Evolutionary conservation across 2,888 invertebrate genomes (phyloP).

Genomic region (Tinea pellionella): DNA sequence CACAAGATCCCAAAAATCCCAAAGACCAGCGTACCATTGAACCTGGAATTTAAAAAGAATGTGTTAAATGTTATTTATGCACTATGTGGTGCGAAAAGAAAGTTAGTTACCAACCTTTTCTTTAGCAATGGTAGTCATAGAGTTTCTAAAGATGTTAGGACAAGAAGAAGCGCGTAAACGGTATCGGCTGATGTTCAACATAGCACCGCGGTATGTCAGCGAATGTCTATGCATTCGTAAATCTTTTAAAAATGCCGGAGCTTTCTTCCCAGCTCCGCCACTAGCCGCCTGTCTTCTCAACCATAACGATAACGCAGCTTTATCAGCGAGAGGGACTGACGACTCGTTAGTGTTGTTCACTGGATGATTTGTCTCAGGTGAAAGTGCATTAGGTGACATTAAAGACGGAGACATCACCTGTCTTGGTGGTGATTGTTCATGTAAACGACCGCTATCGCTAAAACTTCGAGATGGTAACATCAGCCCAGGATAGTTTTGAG

Average conservation of each 20-base stretch:
- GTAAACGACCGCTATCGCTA: constrained; percentile 70
- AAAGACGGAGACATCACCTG: constrained; percentile 32
- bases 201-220: constrained; percentile 85
- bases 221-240: constrained; percentile 81
- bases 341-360: constrained; percentile 23
- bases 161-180: constrained; percentile 87
- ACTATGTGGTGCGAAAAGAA: too few species aligned
- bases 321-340: constrained; percentile 36
- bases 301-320: constrained; percentile 69
- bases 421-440: constrained; percentile 50
- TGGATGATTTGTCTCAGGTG: constrained; percentile 33
- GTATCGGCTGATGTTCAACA: constrained; percentile 86
- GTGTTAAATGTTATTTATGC: too few species aligned
- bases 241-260: constrained; percentile 79
- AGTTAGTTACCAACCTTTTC: constrained; percentile 66
- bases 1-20: constrained; percentile 82
- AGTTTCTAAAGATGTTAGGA: constrained; percentile 89
- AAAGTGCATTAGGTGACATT: constrained; percentile 29
- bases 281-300: constrained; percentile 55
- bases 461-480: constrained; percentile 79
- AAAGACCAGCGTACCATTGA: constrained; percentile 78
- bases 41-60: constrained; percentile 41
- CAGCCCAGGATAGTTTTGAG: constrained; percentile 81
- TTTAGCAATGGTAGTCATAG: constrained; percentile 87
- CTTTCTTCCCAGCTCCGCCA: constrained; percentile 54